A percentile compares a stretch with the other conserved stretches of the same genome.
Evolutionary conservation across 2,797 vertebrate species (phyloP).

Genomic region (Chloroceryle amazona): DNA sequence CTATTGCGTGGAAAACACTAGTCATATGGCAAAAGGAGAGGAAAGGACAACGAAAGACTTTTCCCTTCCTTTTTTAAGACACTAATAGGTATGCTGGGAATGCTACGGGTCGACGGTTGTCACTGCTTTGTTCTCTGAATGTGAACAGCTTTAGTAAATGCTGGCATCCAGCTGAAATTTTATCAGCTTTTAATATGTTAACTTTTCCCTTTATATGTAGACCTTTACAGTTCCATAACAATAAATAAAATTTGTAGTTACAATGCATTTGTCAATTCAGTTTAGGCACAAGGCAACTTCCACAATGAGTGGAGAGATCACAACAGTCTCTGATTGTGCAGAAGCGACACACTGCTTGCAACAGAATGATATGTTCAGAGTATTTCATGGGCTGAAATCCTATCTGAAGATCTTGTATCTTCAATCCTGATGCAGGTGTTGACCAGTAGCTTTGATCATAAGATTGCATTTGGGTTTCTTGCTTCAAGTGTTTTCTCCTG

Average conservation of each 20-base stretch:
- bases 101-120: conserved; percentile 89
- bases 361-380: conserved; percentile 90
- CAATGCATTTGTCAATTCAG: conserved; percentile 99
- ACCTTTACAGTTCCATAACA: conserved; percentile 94
- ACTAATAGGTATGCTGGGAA: conserved; percentile 94
- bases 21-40: conserved; percentile 89
- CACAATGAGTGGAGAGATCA: conserved; percentile 90
- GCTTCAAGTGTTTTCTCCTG: conserved; percentile 93
- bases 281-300: conserved; percentile 99
- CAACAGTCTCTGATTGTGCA: conserved; percentile 99
- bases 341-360: conserved; percentile 92
- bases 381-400: conserved; percentile 85
- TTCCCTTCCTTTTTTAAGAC: conserved; percentile 93
- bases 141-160: conserved; percentile 86
- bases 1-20: conserved; percentile 90
- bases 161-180: conserved; percentile 91
- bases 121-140: conserved; percentile 86
- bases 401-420: conserved; percentile 72
- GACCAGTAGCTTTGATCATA: conserved; percentile 87
- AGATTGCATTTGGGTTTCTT: conserved; percentile 89
- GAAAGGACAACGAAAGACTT: conserved; percentile 82
- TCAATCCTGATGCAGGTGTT: conserved; percentile 86
- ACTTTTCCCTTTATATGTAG: conserved; percentile 95
- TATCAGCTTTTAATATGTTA: conserved; percentile 87
- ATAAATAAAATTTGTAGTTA: conserved; percentile 99